Conservation (phyloP, 1,140 invertebrate genomes). For the Phthorimaea operculella region DNA sequence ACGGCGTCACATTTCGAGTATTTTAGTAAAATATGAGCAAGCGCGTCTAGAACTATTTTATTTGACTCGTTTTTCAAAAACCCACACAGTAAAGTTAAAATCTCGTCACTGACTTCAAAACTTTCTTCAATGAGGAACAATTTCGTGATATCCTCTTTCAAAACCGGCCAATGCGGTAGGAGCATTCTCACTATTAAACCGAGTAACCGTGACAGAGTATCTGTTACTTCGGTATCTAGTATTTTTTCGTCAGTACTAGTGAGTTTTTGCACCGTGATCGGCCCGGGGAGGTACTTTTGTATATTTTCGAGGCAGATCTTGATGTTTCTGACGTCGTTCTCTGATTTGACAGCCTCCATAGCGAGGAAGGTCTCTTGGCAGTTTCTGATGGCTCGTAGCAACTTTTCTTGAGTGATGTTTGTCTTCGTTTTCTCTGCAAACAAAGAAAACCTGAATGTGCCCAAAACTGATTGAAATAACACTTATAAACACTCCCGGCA, state of each 20-base stretch:
- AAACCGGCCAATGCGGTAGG: constrained; percentile 34
- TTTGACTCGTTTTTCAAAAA: constrained; percentile 60
- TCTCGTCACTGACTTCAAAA: constrained; percentile 64
- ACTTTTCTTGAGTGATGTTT: not conserved
- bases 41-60: constrained; percentile 24
- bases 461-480: constrained; percentile 35
- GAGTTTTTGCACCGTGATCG: constrained; percentile 72
- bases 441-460: constrained; percentile 56
- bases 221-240: constrained; percentile 16
- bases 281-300: constrained; percentile 68
- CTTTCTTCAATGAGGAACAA: constrained; percentile 69
- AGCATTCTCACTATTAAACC: constrained; percentile 17
- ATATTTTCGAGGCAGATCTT: constrained; percentile 31
- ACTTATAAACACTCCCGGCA: constrained; percentile 11
- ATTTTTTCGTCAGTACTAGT: constrained; percentile 25
- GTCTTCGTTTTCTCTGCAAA: constrained; percentile 30
- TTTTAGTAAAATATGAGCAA: constrained; percentile 60
- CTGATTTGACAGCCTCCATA: constrained; percentile 51
- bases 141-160: constrained; percentile 44
- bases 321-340: constrained; percentile 49
- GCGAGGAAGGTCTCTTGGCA: constrained; percentile 34
- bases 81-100: constrained; percentile 55
- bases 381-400: constrained; percentile 13
- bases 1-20: constrained; percentile 70
- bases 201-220: constrained; percentile 26